Base-by-base conservation (phyloP, 1,140 invertebrate species). In the Leptinotarsa undecemlineata region DNA sequence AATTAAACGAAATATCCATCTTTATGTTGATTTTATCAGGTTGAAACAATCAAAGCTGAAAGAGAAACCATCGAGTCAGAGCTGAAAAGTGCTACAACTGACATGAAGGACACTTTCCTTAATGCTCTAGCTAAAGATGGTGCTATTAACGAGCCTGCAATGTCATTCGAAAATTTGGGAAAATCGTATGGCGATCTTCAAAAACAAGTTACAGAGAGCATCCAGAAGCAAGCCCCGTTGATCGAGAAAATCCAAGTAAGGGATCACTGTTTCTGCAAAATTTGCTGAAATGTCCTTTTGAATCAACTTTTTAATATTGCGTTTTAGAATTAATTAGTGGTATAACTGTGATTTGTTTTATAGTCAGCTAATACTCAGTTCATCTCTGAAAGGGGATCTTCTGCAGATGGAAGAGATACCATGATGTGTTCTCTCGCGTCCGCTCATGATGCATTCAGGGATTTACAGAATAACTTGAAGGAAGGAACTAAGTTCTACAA, bases 401-500 rank as follows among this genome's bases (percentile, higher is more conserved):
- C 87, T 71, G 89, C 88, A n/a, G 89, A 88, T 69, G 89, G 89
- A 4, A 88, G 96, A 26, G 96, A 98, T 82, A 87, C 88, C 17
- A 91, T 94, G 78, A 90, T 98, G 81, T 94, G 93, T 86, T 92
- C 95, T 82, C 87, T 98, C 76, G 96, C 95, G 26, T 89, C 92
- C 48, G 96, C 96, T 19, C 93, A 95, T 86, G 98, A 98, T 87
- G 92, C 92, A 76, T 99, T 93, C 86, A 93, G 93, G 79, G 96
- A 98, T 85, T 88, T 99, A 21, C 91, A 93, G 73, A 91, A 89
- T 78, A 98, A 99, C 87, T 87, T 99, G 64, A 90, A 93, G 80
- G 98, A 99, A 88, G 98, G 97, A 73, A 93, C 93, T 15, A 99
- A 99, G 88, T 99, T 99, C 88, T 99, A 99, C 87, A 99, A 98